Base-by-base conservation (phyloP, 1,140 invertebrate genomes). In the Platorchestia sp. region DNA sequence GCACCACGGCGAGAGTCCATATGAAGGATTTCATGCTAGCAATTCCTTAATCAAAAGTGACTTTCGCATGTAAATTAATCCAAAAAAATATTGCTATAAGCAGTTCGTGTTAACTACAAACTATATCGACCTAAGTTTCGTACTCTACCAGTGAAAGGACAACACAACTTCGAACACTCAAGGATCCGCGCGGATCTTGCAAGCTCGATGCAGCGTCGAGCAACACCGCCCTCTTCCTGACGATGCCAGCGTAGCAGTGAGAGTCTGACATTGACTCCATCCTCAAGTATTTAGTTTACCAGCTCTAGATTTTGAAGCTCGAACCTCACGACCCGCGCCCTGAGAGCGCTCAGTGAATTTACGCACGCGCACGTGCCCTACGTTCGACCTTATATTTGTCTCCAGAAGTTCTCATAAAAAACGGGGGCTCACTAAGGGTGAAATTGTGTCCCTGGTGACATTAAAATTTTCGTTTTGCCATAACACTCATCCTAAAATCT, bases 1-100 rank as follows among this genome's bases (percentile, higher is more conserved):
- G 45, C 43, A 93, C 91, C 3, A 93, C 47, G 91, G 44, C 45
- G 91, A 93, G 91, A 10, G 91, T 45, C 43, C 43, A n/a, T 40
- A 93, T 19, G 45, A 93, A 45, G 91, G 91, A 93, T 44, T 93
- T 93, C 91, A 93, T 93, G 45, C 36, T 47, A 44, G 27, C 27
- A 75, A 75, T 75, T 75, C 59, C 59, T 75, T 19, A 75, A 10
- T 10, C n/a, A n/a, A 75, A 19, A 75, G 1, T 22, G 27, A 75
- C 36, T 75, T 36, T 75, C 59, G 10, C 27, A 75, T 27, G 7
- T 75, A 75, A 75, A 75, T 75, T 36, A 75, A 75, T 14, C 47
- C 59, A 75, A 75, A 75, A 75, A 36, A 75, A 75, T 75, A 36
- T 75, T 75, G 7, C 19, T 6, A 6, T 19, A 19, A 51, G 19